Percentiles rank a stretch among this genome's conserved stretches.
Evolutionary conservation across 2,888 invertebrate species (phyloP).

Genomic region (Tachina fera): DNA sequence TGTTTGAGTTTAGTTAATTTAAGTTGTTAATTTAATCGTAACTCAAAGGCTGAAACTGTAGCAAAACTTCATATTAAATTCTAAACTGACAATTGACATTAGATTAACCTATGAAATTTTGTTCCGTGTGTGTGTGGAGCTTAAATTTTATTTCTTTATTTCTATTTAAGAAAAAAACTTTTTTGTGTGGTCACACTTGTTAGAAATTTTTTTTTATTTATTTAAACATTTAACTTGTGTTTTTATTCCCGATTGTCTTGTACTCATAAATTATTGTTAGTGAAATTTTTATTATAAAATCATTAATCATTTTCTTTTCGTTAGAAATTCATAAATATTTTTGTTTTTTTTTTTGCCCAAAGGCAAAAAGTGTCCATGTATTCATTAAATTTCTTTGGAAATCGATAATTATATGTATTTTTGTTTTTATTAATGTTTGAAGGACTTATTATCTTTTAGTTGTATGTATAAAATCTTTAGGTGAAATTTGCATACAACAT

Average conservation of each 20-base stretch:
- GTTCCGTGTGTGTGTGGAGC: not conserved
- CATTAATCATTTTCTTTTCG: constrained; percentile 25
- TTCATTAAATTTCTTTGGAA: constrained; percentile 4
- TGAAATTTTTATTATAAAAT: constrained; percentile 31
- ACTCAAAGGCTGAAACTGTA: too few relatives aligned
- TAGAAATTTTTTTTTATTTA: constrained; percentile 49
- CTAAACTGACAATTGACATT: too few relatives aligned
- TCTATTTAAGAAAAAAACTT: not conserved
- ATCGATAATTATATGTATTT: constrained; percentile 14
- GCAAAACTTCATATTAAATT: too few relatives aligned
- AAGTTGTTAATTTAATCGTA: too few relatives aligned
- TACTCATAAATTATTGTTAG: constrained; percentile 26
- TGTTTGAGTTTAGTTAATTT: too few relatives aligned
- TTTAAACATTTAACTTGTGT: constrained; percentile 35
- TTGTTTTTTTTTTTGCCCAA: not conserved
- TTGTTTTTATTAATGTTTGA: constrained; percentile 7
- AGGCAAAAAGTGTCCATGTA: constrained; percentile 6
- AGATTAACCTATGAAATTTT: too few relatives aligned
- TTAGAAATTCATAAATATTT: constrained; percentile 15
- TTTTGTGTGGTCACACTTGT: constrained; percentile 45
- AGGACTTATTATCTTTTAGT: not conserved
- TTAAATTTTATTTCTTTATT: constrained; percentile 17
- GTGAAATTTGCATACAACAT: constrained; percentile 11
- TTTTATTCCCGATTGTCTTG: constrained; percentile 12
- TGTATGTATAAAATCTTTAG: not conserved